Conservation (phyloP, 2,888 invertebrate species). For the Lithosia quadra region DNA sequence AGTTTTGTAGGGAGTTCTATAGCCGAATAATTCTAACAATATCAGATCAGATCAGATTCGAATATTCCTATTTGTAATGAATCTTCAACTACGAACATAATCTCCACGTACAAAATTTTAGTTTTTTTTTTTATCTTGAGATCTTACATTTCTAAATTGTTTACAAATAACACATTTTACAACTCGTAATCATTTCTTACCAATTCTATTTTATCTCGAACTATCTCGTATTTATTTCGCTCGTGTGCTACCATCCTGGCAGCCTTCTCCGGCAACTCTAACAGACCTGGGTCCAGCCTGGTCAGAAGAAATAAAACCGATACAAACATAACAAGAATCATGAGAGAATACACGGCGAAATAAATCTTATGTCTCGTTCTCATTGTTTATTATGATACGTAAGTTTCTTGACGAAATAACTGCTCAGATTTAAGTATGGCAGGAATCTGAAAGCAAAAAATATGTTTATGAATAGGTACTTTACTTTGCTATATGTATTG, state of each 20-base stretch:
- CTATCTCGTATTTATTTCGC: background rate
- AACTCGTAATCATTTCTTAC: conserved; percentile 20
- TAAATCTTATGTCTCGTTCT: conserved; percentile 59
- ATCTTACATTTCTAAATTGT: background rate
- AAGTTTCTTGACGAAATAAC: background rate
- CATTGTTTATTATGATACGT: background rate
- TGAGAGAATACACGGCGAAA: conserved; percentile 50
- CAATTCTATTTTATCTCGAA: conserved; percentile 11
- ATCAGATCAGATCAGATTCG: background rate
- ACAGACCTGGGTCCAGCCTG: conserved; percentile 62
- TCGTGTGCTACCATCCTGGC: conserved; percentile 36
- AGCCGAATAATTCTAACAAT: no score
- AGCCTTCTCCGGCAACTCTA: conserved; percentile 51
- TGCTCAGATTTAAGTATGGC: background rate
- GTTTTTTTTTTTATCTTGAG: background rate
- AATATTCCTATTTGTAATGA: background rate
- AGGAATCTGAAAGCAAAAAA: background rate
- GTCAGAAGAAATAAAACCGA: conserved; percentile 63
- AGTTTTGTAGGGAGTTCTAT: no score
- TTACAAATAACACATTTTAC: background rate
- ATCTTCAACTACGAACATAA: no score
- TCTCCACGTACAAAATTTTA: no score
- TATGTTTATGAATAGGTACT: background rate
- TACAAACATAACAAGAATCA: conserved; percentile 55
- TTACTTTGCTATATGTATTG: no score